Base-by-base conservation (phyloP, 2,888 invertebrate species). In the Tetragnatha montana region DNA sequence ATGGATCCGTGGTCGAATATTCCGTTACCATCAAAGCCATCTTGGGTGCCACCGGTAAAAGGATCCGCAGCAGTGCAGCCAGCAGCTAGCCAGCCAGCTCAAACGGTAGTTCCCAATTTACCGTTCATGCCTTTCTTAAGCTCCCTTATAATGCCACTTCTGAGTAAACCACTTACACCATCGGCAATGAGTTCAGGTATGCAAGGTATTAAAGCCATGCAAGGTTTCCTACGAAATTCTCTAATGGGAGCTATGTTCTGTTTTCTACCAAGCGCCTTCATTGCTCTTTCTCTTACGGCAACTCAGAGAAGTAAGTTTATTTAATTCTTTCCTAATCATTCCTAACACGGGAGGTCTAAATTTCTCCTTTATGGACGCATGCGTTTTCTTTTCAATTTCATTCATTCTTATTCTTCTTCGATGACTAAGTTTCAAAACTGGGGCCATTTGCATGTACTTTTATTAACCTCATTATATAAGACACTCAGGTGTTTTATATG, bases 151-250 rank as follows among this genome's bases (percentile, higher is more conserved):
- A 47, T 82, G 71, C 90, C 90, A n/a, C 71, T 90, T 49, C 50
- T 90, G 49, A 87, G 70, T 73, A 87, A 87, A 21, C 90, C 90
- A 49, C 81, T 90, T 49, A 74, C 87, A 49, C 71, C 90, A 19
- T 60, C 80, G 68, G 86, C 90, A 70, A 12, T 90, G 70, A 90
- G 87, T 82, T 71, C 83, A 74, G 90, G 90, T 49, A 88, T 88
- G 91, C 85, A 88, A 86, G 91, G 91, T 47, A 91, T 91, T 69
- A 88, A 91, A 74, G 88, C 88, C 47, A 91, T 91, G 91, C 91
- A 91, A 88, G 79, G 91, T 74, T 91, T 91, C 50, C 81, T 91
- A 69, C 81, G 91, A 19, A 91, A 91, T 85, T 88, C 91, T 79
- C 84, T 91, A 8, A 73, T 88, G 78, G 91, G 91, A 71, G 91